Evolutionary conservation across 53 echinoderm and acorn worm species (phyloP), one percentile per base, ranked within the genome.

Genomic region (Temnopleurus reevesii): DNA sequence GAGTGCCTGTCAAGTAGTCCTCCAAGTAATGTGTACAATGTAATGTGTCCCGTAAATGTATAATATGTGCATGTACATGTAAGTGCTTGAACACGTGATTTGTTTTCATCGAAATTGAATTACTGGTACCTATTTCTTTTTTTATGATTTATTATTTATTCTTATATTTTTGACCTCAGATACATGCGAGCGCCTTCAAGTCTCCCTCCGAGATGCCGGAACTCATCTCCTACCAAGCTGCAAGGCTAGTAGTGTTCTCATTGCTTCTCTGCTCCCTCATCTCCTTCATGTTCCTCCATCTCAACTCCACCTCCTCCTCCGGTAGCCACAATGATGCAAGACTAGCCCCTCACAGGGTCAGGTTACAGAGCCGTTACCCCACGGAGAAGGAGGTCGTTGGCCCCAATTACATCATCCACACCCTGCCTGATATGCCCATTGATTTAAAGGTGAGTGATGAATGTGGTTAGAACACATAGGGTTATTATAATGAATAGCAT

Each of bases 361-460:
- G 88, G 53, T 55, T 87, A 30, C 45, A 47, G 33, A 31, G 71
- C 19, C 88, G 88, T 17, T 87, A 87, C 29, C 65, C 65, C 34
- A 87, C 88, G 2, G 88, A 87, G 53, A 65, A 51, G 19, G 28
- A 87, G 71, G 46, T 87, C 71, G 66, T 87, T 6, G 55, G 88
- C 47, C 88, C 66, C 12, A 51, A 36, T 34, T 87, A 71, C 35
- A 64, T 64, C 46, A 7, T n/a, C 12, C 88, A 87, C 29, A 44
- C 65, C 8, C 49, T 87, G 33, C 88, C 88, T 34, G 31, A 10
- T 0, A 66, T 87, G 71, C 49, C 49, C 4, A 64, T 87, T 30
- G 88, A 87, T 46, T 66, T 87, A 71, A 87, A 87, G 88, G 88
- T 87, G 12, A 34, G 88, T 15, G 6, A 1, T 2, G n/a, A 41